Percentiles rank a stretch among this genome's conserved stretches.
phyloP scores from a whole-genome alignment of 2,888 invertebrate species.

The Nudaria mundana region DNA sequence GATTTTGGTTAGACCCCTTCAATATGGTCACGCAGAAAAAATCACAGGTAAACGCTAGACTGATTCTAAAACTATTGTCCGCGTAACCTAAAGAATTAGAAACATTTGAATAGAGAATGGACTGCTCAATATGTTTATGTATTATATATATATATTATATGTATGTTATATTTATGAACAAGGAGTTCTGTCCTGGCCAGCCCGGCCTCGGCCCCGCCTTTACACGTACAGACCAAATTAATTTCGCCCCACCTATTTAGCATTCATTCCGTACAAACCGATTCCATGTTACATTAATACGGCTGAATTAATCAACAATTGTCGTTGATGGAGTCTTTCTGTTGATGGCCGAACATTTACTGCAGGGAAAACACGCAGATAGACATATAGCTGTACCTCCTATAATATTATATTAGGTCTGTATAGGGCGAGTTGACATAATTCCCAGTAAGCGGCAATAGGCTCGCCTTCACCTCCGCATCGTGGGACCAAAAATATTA shows the following conservation, averaged over 20 bases:
- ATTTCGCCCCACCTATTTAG: slow-evolving; percentile 57
- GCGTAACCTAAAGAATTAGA: not conserved
- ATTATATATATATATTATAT: too few relatives aligned
- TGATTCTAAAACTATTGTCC: not conserved
- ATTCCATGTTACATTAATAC: slow-evolving; percentile 46
- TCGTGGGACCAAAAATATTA: too few relatives aligned
- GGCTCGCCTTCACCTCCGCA: too few relatives aligned
- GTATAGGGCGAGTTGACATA: too few relatives aligned
- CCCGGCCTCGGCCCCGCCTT: slow-evolving; percentile 48
- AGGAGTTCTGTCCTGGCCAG: slow-evolving; percentile 29
- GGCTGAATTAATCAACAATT: slow-evolving; percentile 44
- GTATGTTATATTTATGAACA: slow-evolving; percentile 50
- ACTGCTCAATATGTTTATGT: slow-evolving; percentile 36
- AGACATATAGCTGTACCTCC: too few relatives aligned
- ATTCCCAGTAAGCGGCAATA: too few relatives aligned
- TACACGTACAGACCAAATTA: slow-evolving; percentile 56
- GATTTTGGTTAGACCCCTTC: too few relatives aligned
- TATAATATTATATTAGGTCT: too few relatives aligned
- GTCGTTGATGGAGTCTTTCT: slow-evolving; percentile 30
- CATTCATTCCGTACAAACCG: slow-evolving; percentile 54
- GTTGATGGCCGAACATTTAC: slow-evolving; percentile 25
- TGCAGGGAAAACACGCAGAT: not conserved
- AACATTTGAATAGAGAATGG: slow-evolving; percentile 15
- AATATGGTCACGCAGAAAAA: too few relatives aligned
- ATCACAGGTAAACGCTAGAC: too few relatives aligned